phyloP scores from a whole-genome alignment of 2,113 vertebrate species.

The Macroglossus sobrinus region DNA sequence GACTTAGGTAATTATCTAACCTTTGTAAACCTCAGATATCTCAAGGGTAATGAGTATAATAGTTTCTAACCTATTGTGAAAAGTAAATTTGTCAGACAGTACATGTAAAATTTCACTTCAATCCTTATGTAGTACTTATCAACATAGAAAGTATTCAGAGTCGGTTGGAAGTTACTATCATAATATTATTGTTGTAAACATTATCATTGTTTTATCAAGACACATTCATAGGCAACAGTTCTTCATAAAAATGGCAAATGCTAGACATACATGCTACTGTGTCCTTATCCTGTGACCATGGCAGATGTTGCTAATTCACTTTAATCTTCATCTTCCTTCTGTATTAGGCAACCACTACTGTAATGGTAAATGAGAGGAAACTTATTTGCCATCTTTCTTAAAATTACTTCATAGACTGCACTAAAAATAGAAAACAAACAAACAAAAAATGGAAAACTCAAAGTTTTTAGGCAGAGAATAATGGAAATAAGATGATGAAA shows the following conservation, averaged over 20 bases:
- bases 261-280: not conserved
- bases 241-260: not conserved
- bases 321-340: not conserved
- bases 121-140: not conserved
- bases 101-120: not conserved
- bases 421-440: not conserved
- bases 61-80: not conserved
- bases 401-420: not conserved
- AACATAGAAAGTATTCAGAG: not conserved
- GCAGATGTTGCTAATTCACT: not conserved
- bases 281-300: not conserved
- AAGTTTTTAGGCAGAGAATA: not conserved
- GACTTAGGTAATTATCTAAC: not conserved
- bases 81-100: not conserved
- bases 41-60: not conserved
- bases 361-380: not conserved
- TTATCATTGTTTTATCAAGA: not conserved
- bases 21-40: not conserved
- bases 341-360: accelerated
- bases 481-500: not conserved
- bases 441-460: not conserved
- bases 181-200: not conserved
- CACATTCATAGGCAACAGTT: not conserved
- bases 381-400: not conserved
- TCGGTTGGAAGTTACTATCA: not conserved